Evolutionary conservation across 2,113 vertebrate genomes (phyloP).

Genomic region (Canis aureus): DNA sequence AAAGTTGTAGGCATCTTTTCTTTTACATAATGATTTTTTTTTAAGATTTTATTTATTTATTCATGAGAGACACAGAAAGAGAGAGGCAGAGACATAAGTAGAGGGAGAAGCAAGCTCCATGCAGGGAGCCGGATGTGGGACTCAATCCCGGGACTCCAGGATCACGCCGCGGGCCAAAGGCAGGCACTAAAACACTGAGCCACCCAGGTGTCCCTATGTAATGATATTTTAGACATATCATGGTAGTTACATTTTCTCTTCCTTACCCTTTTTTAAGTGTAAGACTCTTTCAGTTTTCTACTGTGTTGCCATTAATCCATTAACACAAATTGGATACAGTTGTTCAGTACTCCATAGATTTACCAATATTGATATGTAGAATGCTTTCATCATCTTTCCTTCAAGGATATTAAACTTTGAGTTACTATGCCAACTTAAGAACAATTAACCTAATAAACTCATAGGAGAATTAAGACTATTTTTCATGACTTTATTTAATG

Average conservation of each 20-base stretch:
- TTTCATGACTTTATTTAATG: not conserved
- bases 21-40: not conserved
- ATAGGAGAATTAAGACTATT: conserved; percentile 33
- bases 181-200: no score
- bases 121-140: no score
- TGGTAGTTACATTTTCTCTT: not conserved
- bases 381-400: not conserved
- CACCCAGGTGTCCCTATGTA: not conserved
- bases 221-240: not conserved
- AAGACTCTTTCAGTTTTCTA: not conserved
- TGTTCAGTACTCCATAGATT: not conserved
- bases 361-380: not conserved
- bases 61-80: no score
- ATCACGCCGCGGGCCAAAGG: no score
- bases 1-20: not conserved
- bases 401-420: not conserved
- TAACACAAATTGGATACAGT: not conserved
- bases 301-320: not conserved
- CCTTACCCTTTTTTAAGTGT: not conserved
- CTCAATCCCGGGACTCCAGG: no score
- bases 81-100: no score
- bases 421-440: not conserved
- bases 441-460: conserved; percentile 21
- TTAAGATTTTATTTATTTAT: no score
- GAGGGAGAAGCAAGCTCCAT: no score